Percentiles rank a stretch among this genome's conserved stretches.
Conservation (phyloP, 2,797 vertebrate species). For the Takifugu rubripes region DNA sequence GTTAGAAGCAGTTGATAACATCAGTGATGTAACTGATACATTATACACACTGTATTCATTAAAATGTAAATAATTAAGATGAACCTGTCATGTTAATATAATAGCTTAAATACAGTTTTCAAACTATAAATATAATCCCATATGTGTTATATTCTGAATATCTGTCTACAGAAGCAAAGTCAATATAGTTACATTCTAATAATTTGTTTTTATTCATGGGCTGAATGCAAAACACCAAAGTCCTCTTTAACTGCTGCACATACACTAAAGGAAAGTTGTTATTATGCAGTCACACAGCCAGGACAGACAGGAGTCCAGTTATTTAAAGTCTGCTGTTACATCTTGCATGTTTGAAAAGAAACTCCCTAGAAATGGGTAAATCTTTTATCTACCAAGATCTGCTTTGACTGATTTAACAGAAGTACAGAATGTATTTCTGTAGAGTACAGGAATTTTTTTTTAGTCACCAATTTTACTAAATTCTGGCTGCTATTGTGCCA, state of each 20-base stretch:
- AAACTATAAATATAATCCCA: slow-evolving; percentile 1
- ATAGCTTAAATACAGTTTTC: too few relatives aligned
- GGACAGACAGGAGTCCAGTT: slow-evolving; percentile 36
- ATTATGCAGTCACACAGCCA: slow-evolving; percentile 16
- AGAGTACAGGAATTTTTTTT: slow-evolving; percentile 7
- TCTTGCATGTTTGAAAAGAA: slow-evolving; percentile 1
- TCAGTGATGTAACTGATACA: too few relatives aligned
- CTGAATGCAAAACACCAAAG: slow-evolving; percentile 29
- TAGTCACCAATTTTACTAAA: slow-evolving; percentile 12
- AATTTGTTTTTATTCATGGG: slow-evolving; percentile 38
- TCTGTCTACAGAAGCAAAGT: slow-evolving; percentile 19
- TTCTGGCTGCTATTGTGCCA: slow-evolving; percentile 33
- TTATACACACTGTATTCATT: too few relatives aligned
- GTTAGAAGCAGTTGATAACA: too few relatives aligned
- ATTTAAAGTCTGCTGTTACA: slow-evolving; percentile 17
- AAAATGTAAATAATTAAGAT: too few relatives aligned
- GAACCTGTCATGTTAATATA: too few relatives aligned
- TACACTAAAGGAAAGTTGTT: neutral
- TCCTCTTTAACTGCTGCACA: slow-evolving; percentile 20
- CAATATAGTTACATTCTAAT: slow-evolving; percentile 25
- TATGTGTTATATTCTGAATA: slow-evolving; percentile 11
- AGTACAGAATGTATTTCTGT: slow-evolving; percentile 17
- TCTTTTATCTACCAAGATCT: neutral
- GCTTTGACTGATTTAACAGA: slow-evolving; percentile 18
- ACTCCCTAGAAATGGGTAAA: slow-evolving; percentile 10